phyloP scores from a whole-genome alignment of 2,888 invertebrate genomes.

The Vannuccia rotundouncinata region DNA sequence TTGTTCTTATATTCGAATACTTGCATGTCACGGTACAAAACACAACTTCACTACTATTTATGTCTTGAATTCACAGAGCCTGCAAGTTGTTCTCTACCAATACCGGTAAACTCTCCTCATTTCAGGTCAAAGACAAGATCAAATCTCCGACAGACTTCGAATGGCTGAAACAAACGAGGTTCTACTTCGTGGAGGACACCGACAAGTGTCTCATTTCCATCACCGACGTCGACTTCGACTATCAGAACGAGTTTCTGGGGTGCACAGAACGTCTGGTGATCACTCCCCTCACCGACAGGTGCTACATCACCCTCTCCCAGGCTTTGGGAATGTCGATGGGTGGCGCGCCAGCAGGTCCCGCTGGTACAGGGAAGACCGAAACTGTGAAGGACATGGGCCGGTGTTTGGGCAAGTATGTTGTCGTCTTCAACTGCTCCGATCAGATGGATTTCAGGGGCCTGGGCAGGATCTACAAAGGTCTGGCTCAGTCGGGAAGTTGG shows the following conservation, averaged over 20 bases:
- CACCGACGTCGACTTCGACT: constrained; percentile 85
- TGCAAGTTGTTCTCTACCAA: no score
- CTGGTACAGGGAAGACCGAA: constrained; percentile 93
- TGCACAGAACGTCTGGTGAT: constrained; percentile 91
- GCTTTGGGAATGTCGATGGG: constrained; percentile 92
- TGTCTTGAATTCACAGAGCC: no score
- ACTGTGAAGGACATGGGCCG: constrained; percentile 97
- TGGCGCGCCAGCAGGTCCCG: constrained; percentile 85
- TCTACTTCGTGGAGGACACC: constrained; percentile 89
- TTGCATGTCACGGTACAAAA: no score
- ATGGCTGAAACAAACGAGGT: constrained; percentile 90
- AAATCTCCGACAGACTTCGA: constrained; percentile 85
- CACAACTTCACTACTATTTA: no score
- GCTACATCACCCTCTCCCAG: constrained; percentile 91
- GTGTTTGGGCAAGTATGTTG: constrained; percentile 87
- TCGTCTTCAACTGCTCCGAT: constrained; percentile 91
- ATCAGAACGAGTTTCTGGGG: constrained; percentile 92
- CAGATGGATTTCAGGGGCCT: constrained; percentile 96
- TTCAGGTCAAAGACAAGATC: constrained; percentile 62
- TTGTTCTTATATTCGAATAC: no score
- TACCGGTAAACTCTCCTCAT: no score
- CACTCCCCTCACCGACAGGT: constrained; percentile 92
- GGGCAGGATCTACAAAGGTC: constrained; percentile 84
- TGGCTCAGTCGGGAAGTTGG: constrained; percentile 92
- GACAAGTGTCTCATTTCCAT: constrained; percentile 86